phyloP scores from a whole-genome alignment of 2,797 vertebrate genomes.

The Lepus oiostolus region DNA sequence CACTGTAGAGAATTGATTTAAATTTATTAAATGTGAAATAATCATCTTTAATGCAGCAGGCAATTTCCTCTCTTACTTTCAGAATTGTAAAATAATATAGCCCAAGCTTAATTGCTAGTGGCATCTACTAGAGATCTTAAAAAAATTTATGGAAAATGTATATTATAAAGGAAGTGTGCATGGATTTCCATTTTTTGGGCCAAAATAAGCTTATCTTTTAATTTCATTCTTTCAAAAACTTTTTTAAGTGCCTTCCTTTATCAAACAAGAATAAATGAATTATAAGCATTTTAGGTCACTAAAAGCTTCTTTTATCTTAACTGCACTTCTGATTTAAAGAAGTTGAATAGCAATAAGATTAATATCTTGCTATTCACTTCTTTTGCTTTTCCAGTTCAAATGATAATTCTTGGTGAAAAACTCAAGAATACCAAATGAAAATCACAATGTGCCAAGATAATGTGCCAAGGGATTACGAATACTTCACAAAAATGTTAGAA shows the following conservation, averaged over 20 bases:
- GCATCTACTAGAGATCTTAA: background rate
- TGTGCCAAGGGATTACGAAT: background rate
- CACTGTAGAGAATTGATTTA: constrained; percentile 42
- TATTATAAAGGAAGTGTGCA: too few relatives aligned
- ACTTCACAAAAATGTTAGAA: constrained; percentile 31
- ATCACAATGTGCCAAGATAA: background rate
- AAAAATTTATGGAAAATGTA: too few relatives aligned
- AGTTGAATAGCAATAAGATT: constrained; percentile 43
- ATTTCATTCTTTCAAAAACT: too few relatives aligned
- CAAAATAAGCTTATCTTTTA: too few relatives aligned
- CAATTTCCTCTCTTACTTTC: constrained; percentile 37
- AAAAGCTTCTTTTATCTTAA: constrained; percentile 32
- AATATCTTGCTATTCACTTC: background rate
- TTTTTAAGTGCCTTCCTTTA: background rate
- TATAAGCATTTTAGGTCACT: constrained; percentile 5
- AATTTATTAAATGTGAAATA: constrained; percentile 57
- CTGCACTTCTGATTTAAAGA: background rate
- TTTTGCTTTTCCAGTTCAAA: constrained; percentile 29
- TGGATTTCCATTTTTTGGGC: too few relatives aligned
- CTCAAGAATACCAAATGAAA: background rate
- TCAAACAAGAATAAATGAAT: constrained; percentile 11
- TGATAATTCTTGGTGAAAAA: constrained; percentile 43
- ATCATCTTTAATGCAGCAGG: constrained; percentile 34
- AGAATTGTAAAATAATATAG: constrained; percentile 16
- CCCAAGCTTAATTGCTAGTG: background rate